Evolutionary conservation across 2,113 vertebrate species (phyloP), one percentile per base, ranked within the genome.

Genomic region (Anoura caudifer): DNA sequence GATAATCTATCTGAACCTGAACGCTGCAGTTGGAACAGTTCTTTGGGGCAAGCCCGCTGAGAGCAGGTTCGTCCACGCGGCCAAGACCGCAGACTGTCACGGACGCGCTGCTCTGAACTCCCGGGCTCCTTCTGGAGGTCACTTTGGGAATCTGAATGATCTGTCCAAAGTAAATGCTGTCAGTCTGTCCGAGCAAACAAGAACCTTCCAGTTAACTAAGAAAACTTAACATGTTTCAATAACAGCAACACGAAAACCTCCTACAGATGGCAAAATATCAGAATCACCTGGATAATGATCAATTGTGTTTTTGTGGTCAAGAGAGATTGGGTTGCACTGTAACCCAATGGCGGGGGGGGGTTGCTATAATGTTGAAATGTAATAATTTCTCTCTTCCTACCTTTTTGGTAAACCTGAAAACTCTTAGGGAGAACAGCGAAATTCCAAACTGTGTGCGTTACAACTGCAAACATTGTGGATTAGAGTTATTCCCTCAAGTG

Each of bases 351-450:
- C 19, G 91, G 88, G 50, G 28, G 33, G 90, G 76, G n/a, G 13
- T 72, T 75, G n/a, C 52, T 96, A 75, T 6, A 41, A 31, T 65
- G 91, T 38, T 76, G 16, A 85, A 61, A 94, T 0, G 0, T 79
- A 56, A 91, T 79, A 81, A 92, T 33, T 20, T 50, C 3, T 31
- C 2, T 4, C 26, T 52, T 4, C 7, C 10, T 19, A n/a, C 19
- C 22, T 91, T 90, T 92, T 50, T 54, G 79, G 36, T 76, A 93
- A 76, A 96, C 13, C 67, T 28, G 15, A 91, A 96, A 47, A 90
- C 61, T 93, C 69, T 11, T 65, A 95, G 81, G 4, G 47, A 50
- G 88, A 83, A 94, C n/a, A 41, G 56, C 50, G 65, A 97, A 88
- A 15, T 95, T 82, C 93, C 83, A 91, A 54, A 93, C 45, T 52